Conservation (phyloP, 1,140 invertebrate genomes). For the Pteromalus puparum region DNA sequence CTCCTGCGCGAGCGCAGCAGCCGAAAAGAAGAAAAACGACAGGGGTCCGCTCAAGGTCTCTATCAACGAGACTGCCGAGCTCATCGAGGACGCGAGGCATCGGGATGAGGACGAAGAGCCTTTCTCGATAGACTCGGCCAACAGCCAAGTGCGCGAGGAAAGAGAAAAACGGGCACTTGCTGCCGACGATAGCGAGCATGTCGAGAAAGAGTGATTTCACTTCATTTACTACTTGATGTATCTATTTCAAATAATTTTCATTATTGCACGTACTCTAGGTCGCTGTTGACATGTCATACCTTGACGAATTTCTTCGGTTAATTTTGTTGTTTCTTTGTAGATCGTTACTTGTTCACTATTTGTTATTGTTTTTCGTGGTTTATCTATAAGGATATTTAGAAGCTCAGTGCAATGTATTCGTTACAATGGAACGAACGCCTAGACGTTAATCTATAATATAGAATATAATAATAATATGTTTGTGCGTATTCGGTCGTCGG, state of each 20-base stretch:
- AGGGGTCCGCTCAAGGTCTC: constrained; percentile 72
- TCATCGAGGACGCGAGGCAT: constrained; percentile 70
- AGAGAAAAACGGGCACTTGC: neutral
- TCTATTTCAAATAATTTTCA: neutral
- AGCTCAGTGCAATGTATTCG: constrained; percentile 14
- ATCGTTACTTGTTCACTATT: neutral
- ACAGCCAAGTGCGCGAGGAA: neutral
- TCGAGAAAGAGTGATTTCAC: neutral
- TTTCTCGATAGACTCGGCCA: neutral
- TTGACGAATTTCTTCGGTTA: too few species aligned
- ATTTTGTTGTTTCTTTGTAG: too few species aligned
- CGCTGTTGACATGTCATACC: too few species aligned
- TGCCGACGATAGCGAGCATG: neutral
- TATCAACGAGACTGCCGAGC: constrained; percentile 76
- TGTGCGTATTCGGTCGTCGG: too few species aligned
- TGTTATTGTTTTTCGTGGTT: neutral
- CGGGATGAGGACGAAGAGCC: neutral
- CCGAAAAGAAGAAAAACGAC: constrained; percentile 66
- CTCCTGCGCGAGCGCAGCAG: neutral
- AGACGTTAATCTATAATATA: too few species aligned
- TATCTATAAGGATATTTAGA: neutral
- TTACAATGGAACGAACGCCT: neutral
- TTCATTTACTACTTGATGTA: neutral
- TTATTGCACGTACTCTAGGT: too few species aligned
- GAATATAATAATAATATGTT: too few species aligned